Base-by-base conservation (phyloP, 2,888 invertebrate species). In the Trissolcus brochymenae region DNA sequence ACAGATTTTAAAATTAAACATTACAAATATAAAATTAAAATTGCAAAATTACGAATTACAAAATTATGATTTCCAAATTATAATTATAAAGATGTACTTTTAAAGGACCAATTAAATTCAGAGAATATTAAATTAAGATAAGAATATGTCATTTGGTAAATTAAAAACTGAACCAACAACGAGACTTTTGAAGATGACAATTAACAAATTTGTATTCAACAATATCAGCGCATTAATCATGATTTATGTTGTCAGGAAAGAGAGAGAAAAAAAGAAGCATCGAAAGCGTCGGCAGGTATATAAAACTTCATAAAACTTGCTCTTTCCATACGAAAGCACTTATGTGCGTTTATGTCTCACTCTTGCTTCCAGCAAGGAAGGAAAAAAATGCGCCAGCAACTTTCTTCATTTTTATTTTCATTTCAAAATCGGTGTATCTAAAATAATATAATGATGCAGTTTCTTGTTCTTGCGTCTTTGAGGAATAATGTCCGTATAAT, bases 311-410 rank as follows among this genome's bases (percentile, higher is more conserved):
- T 35, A 7, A 35, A 35, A 55, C 65, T 56, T 65, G 65, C 65
- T 49, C 65, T 65, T 65, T 65, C 56, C 56, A 50, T 40, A 56
- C 21, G 56, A 56, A 65, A 65, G 65, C 49, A 65, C 19, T 61
- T 56, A 46, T 64, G 46, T 40, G 29, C 50, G 16, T 55, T 65
- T 55, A 55, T 54, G 55, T 65, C 21, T 65, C 16, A 65, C 65
- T 65, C 65, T 65, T 35, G 35, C 35, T 35, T 35, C 35, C 35
- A 35, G 35, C 56, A 55, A 65, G 65, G 49, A 56, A 65, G 65
- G 56, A 65, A 59, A 19, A 46, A 64, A 62, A 41, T n/a, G 13
- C 1, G 19, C 29, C 21, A 13, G 54, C 64, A 29, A 64, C 55
- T 50, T 56, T 65, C 65, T 56, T 65, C 49, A 55, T 65, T 55